These are phyloP conservation scores for Embidobia sp. DNA, from an alignment of 2,888 invertebrate genomes.

Conservation along the genomic window DNA sequence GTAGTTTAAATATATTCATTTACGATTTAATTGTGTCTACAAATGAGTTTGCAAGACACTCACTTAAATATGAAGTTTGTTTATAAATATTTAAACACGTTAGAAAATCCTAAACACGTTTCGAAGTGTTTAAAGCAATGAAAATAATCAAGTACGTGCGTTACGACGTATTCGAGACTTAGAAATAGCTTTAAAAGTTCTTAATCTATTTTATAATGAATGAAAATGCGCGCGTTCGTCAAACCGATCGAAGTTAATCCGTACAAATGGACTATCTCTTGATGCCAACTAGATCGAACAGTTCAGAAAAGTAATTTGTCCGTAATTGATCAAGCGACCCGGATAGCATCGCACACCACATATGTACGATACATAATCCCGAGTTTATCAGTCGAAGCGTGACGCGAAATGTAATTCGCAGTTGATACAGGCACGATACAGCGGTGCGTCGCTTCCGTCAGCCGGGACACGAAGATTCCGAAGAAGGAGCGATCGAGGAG, in stretches of 20 bases:
- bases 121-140: no score
- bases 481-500: constrained; percentile 49
- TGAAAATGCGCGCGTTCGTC: constrained; percentile 1
- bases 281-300: constrained; percentile 41
- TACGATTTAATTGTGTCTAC: no score
- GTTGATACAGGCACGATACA: constrained; percentile 39
- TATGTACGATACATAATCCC: constrained; percentile 60
- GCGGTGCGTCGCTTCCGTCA: constrained; percentile 30
- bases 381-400: constrained; percentile 60
- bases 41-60: no score
- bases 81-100: no score
- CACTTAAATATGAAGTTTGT: no score
- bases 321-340: constrained; percentile 53
- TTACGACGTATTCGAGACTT: no score
- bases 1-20: no score
- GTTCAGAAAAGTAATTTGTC: constrained; percentile 61
- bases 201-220: constrained; percentile 7
- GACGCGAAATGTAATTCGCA: constrained; percentile 59
- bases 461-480: constrained; percentile 23
- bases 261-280: constrained; percentile 46
- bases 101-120: no score
- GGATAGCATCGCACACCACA: constrained; percentile 30
- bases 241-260: constrained; percentile 37
- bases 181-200: no score
- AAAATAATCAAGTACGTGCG: no score